phyloP scores from a whole-genome alignment of 1,140 invertebrate genomes.

The Doryteuthis pealeii region DNA sequence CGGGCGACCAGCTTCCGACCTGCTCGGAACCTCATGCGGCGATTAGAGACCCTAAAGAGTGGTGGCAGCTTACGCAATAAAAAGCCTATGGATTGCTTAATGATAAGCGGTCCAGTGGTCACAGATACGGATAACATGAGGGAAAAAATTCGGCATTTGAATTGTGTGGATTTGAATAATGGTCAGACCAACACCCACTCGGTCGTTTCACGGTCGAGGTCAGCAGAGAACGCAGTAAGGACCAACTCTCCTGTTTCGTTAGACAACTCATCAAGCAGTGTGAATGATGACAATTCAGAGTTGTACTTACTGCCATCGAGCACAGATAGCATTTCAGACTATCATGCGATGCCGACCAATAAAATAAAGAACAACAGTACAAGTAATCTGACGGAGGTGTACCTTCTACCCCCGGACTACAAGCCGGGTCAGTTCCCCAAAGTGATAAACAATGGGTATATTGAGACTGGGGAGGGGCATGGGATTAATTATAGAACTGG shows the following conservation, averaged over 20 bases:
- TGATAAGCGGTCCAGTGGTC: slow-evolving; percentile 61
- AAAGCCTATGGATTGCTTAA: slow-evolving; percentile 67
- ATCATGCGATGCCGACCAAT: neutral
- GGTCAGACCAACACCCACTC: too few relatives aligned
- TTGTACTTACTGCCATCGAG: neutral
- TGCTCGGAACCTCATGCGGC: slow-evolving; percentile 76
- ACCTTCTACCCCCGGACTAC: slow-evolving; percentile 42
- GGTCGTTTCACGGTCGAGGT: too few relatives aligned
- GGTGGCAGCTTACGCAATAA: slow-evolving; percentile 64
- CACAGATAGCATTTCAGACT: neutral
- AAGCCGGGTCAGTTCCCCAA: slow-evolving; percentile 54
- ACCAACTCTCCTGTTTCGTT: too few relatives aligned
- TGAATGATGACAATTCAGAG: neutral
- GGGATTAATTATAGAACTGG: slow-evolving; percentile 59
- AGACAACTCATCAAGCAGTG: slow-evolving; percentile 32
- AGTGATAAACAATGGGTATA: slow-evolving; percentile 39
- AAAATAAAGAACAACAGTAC: slow-evolving; percentile 38
- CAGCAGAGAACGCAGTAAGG: too few relatives aligned
- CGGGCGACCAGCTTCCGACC: slow-evolving; percentile 80
- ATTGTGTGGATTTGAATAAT: slow-evolving; percentile 71
- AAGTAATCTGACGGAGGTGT: slow-evolving; percentile 34
- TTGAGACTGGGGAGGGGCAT: slow-evolving; percentile 32
- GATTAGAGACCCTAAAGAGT: slow-evolving; percentile 83
- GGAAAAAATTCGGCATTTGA: slow-evolving; percentile 73
- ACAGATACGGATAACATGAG: slow-evolving; percentile 73